Percentiles rank a stretch among this genome's conserved stretches.
Conservation (phyloP, 1,140 invertebrate species). For the Neomicropteryx cornuta region DNA sequence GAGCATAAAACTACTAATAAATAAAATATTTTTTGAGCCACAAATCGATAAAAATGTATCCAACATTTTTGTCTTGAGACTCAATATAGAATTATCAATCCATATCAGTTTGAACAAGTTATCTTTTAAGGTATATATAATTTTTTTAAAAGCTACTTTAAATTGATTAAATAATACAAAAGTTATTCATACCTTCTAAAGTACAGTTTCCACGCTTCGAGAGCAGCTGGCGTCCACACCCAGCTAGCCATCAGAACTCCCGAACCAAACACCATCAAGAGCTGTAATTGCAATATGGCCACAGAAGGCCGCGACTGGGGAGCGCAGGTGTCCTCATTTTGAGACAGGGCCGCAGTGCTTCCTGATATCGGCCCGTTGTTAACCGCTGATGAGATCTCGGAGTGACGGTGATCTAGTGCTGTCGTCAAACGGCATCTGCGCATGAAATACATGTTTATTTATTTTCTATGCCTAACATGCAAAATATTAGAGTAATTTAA, state of each 20-base stretch:
- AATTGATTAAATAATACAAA: no score
- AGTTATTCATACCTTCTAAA: conserved; percentile 61
- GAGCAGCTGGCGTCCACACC: conserved; percentile 78
- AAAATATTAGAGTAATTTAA: no score
- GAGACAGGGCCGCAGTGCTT: conserved; percentile 16
- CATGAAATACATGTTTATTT: no score
- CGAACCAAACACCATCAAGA: conserved; percentile 70
- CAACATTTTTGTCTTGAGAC: no score
- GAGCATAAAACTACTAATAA: no score
- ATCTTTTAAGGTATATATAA: no score
- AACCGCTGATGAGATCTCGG: conserved; percentile 4
- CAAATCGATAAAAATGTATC: no score
- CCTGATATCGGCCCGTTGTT: conserved; percentile 27
- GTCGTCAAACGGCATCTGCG: conserved; percentile 49
- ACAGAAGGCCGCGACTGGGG: conserved; percentile 64
- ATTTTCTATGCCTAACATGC: no score
- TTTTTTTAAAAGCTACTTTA: no score
- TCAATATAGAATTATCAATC: no score
- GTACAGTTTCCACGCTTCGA: conserved; percentile 75
- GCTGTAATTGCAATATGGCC: conserved; percentile 67
- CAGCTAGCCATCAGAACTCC: conserved; percentile 86
- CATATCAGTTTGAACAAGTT: no score
- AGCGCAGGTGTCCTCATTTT: conserved; percentile 40
- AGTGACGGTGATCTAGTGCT: conserved; percentile 33
- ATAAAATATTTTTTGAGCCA: no score